Base-by-base conservation (phyloP, 23 tunicate species). In the Pegea sp. region DNA sequence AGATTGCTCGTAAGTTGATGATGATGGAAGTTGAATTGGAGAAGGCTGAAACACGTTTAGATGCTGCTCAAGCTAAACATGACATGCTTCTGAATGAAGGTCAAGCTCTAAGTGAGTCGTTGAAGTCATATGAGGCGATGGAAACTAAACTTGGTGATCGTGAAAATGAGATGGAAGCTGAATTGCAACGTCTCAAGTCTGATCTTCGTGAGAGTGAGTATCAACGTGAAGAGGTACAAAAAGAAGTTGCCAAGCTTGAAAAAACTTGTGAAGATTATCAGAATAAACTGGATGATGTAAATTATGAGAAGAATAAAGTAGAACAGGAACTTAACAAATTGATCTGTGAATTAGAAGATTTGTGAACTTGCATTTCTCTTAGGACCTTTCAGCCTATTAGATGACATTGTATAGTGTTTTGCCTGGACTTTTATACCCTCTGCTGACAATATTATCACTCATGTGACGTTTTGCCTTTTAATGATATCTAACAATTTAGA, bases 21-120 rank as follows among this genome's bases (percentile, higher is more conserved):
- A 30, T 49, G 59, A 60, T 50, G 60, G 75, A 69, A 24, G 64
- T 60, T 2, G 75, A 69, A 24, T 31, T 60, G 32, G 75, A 69
- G 21, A 60, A 69, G 27, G 75, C 75, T 5, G 75, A 69, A 50
- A 38, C 49, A 20, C 31, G 59, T 2, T 22, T 49, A 6, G 67
- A 60, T 24, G n/a, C 4, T 2, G 28, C 49, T 22, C 42, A 69
- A 49, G 33, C 20, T 13, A 38, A 38, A 16, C 46, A 38, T 11
- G 16, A 38, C 13, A 38, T 38, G 46, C 46, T 38, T 16, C 13
- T 16, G 11, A 16, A 38, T 38, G 46, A 38, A 16, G 46, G 13
- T 8, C 13, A 38, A 16, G 16, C 11, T 8, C 16, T 38, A 16
- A 38, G 16, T 38, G 46, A 38, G 11, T 38, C 46, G 16, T 38